These are phyloP conservation scores for Nebria brevicollis DNA, from an alignment of 2,888 invertebrate species.

Conservation along the genomic window DNA sequence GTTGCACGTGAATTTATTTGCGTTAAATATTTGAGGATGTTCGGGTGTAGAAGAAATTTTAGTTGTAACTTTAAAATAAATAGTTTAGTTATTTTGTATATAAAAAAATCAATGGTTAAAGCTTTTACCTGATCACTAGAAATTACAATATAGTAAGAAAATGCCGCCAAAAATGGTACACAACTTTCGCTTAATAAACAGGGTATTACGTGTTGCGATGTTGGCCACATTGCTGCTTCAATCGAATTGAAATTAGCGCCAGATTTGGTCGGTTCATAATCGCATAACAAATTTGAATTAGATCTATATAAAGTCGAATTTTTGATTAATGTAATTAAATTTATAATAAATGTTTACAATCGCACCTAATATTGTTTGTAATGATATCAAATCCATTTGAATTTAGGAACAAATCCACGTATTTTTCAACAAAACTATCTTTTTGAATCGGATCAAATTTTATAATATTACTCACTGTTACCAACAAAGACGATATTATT, in stretches of 20 bases:
- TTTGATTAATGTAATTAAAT: too few species aligned
- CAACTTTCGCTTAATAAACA: conserved; percentile 62
- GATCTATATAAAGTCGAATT: conserved; percentile 53
- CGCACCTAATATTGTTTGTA: conserved; percentile 61
- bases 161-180: conserved; percentile 62
- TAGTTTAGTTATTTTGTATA: not conserved
- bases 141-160: conserved; percentile 55
- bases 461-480: conserved; percentile 52
- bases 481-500: conserved; percentile 57
- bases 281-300: conserved; percentile 65
- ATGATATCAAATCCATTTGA: conserved; percentile 65
- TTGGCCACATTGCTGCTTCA: conserved; percentile 62
- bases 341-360: conserved; percentile 5
- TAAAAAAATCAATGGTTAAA: conserved; percentile 40
- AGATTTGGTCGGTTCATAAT: conserved; percentile 58
- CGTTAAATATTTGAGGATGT: conserved; percentile 62
- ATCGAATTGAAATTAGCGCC: conserved; percentile 63
- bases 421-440: conserved; percentile 50
- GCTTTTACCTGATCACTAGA: conserved; percentile 49
- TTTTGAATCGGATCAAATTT: conserved; percentile 49
- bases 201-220: conserved; percentile 64
- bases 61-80: conserved; percentile 57
- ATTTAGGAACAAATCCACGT: conserved; percentile 58
- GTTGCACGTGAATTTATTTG: conserved; percentile 57
- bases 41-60: conserved; percentile 60